These are phyloP conservation scores for Premnoplex brunnescens DNA, from an alignment of 2,797 vertebrate genomes.

Conservation along the genomic window DNA sequence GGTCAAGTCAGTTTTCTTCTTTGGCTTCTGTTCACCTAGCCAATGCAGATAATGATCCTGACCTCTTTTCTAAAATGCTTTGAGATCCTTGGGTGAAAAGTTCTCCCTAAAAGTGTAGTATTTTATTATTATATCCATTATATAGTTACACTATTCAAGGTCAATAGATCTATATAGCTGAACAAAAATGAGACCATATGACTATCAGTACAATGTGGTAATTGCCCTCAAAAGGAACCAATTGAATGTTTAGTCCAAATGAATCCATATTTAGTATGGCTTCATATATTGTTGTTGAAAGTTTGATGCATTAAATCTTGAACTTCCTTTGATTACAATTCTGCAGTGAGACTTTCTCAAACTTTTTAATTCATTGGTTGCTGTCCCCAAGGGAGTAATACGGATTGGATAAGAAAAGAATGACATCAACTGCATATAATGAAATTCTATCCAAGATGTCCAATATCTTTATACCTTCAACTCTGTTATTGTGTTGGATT, in stretches of 20 bases:
- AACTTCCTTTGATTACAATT: constrained; percentile 55
- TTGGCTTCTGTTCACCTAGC: not conserved
- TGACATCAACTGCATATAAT: constrained; percentile 47
- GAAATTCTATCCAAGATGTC: constrained; percentile 29
- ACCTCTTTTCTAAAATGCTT: constrained; percentile 61
- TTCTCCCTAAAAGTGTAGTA: constrained; percentile 39
- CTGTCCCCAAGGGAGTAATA: constrained; percentile 53
- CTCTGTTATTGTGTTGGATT: constrained; percentile 56
- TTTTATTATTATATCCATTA: constrained; percentile 56
- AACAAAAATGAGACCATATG: constrained; percentile 37
- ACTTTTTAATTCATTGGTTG: constrained; percentile 55
- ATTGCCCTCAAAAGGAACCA: constrained; percentile 27
- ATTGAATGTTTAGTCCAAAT: constrained; percentile 59
- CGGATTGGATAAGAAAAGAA: constrained; percentile 55
- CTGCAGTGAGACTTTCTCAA: constrained; percentile 15
- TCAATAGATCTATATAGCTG: constrained; percentile 25
- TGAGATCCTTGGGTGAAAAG: constrained; percentile 52
- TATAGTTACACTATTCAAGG: constrained; percentile 43
- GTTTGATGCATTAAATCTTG: constrained; percentile 19
- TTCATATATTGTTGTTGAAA: constrained; percentile 13
- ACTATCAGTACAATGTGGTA: not conserved
- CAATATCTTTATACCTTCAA: constrained; percentile 57
- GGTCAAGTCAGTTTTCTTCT: constrained; percentile 50
- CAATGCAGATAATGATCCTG: constrained; percentile 56
- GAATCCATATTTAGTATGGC: constrained; percentile 44